Conservation (phyloP, 2,888 invertebrate species). For the Xylophagus ater region DNA sequence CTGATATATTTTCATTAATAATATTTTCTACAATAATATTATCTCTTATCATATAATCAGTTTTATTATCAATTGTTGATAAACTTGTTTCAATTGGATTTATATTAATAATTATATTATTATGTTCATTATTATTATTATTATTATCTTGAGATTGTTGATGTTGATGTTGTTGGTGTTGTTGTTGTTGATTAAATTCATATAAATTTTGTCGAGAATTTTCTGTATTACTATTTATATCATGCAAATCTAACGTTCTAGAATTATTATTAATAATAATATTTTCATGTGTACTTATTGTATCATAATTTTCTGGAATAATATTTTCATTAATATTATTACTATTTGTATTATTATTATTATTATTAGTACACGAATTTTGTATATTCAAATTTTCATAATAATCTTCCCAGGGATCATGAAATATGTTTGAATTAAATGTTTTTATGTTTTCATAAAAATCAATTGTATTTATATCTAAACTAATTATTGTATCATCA, state of each 20-base stretch:
- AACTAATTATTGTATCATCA: too few relatives aligned
- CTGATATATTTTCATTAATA: too few relatives aligned
- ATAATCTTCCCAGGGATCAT: slow-evolving; percentile 69
- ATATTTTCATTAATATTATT: slow-evolving; percentile 7
- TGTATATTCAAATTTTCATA: slow-evolving; percentile 40
- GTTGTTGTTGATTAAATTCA: background rate
- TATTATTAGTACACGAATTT: slow-evolving; percentile 1
- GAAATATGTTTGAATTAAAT: slow-evolving; percentile 30
- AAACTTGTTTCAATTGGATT: too few relatives aligned
- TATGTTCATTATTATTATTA: background rate
- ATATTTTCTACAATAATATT: too few relatives aligned
- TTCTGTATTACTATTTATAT: too few relatives aligned
- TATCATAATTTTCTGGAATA: slow-evolving; percentile 4
- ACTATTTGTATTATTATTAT: background rate
- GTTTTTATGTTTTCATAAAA: too few relatives aligned
- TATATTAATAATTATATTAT: too few relatives aligned
- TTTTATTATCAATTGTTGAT: too few relatives aligned
- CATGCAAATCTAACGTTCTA: too few relatives aligned
- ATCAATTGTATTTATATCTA: too few relatives aligned
- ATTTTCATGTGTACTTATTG: background rate
- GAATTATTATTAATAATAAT: slow-evolving; percentile 1
- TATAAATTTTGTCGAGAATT: too few relatives aligned
- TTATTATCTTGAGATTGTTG: background rate
- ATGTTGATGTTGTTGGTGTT: slow-evolving; percentile 1
- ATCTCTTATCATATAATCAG: too few relatives aligned